A percentile compares a stretch with the other conserved stretches of the same genome.
Conservation (phyloP, 2,797 vertebrate species). For the Poeciliopsis paucimaculata region DNA sequence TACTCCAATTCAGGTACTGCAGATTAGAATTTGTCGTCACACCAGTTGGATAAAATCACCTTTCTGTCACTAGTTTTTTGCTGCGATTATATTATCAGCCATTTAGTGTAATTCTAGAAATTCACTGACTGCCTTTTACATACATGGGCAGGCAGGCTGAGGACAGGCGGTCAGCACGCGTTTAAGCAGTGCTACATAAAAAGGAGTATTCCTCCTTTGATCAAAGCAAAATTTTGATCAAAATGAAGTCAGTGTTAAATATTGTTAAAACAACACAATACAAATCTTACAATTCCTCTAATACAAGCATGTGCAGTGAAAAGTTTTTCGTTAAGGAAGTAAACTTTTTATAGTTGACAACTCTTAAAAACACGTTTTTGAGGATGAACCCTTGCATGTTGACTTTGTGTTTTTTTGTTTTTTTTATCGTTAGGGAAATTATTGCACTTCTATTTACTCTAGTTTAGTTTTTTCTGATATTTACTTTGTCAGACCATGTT, state of each 20-base stretch:
- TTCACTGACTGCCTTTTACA: slow-evolving; percentile 51
- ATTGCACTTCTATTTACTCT: too few relatives aligned
- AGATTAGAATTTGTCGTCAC: slow-evolving; percentile 63
- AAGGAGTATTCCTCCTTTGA: neutral
- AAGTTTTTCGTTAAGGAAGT: neutral
- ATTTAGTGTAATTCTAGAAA: slow-evolving; percentile 63
- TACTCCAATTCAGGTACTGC: slow-evolving; percentile 45
- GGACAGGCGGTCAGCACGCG: slow-evolving; percentile 20
- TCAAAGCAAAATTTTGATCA: neutral
- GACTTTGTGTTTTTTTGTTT: too few relatives aligned
- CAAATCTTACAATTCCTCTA: neutral
- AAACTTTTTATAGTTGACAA: neutral
- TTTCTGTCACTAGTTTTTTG: slow-evolving; percentile 51
- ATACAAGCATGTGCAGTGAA: neutral
- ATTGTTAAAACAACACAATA: too few relatives aligned
- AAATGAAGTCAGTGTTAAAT: too few relatives aligned
- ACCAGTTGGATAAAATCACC: slow-evolving; percentile 61
- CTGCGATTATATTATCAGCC: slow-evolving; percentile 58
- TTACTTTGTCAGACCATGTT: too few relatives aligned
- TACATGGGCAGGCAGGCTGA: slow-evolving; percentile 52
- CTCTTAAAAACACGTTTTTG: neutral
- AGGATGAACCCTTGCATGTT: neutral
- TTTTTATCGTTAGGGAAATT: too few relatives aligned
- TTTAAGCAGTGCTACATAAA: neutral
- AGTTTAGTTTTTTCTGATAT: too few relatives aligned